These are phyloP conservation scores for Lytechinus pictus DNA, from an alignment of 35 echinoderm and acorn worm genomes.

Conservation along the genomic window DNA sequence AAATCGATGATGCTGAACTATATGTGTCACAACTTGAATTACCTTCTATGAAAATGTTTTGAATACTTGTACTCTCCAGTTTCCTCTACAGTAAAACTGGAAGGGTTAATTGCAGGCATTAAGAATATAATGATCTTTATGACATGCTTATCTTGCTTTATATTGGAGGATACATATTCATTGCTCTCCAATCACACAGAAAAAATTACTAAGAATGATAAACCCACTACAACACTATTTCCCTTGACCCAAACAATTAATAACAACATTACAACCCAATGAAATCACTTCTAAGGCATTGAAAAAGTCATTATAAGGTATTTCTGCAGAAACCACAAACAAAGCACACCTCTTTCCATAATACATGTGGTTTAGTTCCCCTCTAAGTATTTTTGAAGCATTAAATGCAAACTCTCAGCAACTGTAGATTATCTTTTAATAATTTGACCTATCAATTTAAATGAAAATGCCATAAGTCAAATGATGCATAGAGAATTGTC, in stretches of 20 bases:
- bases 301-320: not conserved
- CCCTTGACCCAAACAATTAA: constrained; percentile 2
- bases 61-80: not conserved
- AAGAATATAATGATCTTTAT: not conserved
- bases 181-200: not conserved
- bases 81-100: not conserved
- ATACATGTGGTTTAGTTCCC: not conserved
- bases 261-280: not conserved
- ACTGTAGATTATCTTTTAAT: not conserved
- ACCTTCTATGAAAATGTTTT: not conserved
- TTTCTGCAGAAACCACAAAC: not conserved
- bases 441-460: not conserved
- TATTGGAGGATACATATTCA: not conserved
- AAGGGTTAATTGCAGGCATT: not conserved
- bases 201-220: not conserved
- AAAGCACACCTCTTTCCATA: not conserved
- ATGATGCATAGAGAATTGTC: not conserved
- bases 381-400: not conserved
- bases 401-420: not conserved
- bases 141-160: not conserved
- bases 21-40: not conserved
- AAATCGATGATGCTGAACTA: not conserved
- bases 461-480: not conserved
- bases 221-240: not conserved
- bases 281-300: not conserved